Base-by-base conservation (phyloP, 2,113 vertebrate species). In the Holacanthus passer region DNA sequence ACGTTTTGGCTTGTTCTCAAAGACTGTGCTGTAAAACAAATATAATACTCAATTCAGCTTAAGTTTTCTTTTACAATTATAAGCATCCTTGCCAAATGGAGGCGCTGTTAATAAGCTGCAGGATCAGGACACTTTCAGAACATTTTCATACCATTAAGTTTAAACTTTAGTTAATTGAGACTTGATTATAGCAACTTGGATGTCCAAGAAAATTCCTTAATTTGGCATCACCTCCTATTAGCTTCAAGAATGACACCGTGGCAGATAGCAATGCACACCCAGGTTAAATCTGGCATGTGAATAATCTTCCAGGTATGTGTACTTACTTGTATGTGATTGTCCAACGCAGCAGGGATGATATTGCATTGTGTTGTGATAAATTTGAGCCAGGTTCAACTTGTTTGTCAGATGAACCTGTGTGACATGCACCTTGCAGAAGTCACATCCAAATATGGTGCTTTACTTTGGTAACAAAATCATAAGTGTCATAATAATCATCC, bases 1-100 rank as follows among this genome's bases (percentile, higher is more conserved):
- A 75, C 55, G 41, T 37, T 64, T 56, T 73, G 52, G 62, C 62
- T 4, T 59, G 17, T 32, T 67, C 32, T 75, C 63, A 53, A 73
- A 79, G 43, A 47, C 22, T 22, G 53, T 35, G 24, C 50, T 27
- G 11, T 39, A 39, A 72, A 56, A 63, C 29, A 75, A 67, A 50
- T 9, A 29, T 2, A 47, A 35, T 5, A 53, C 9, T 78, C 32
- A 10, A 14, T 2, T 13, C 41, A 52, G 64, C 41, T 24, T 52
- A 19, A n/a, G 5, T 11, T 31, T 67, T 41, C 60, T 50, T 31
- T 68, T 43, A n/a, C 12, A 11, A 11, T 48, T 41, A 39, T 20
- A 73, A 22, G 16, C 4, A 24, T 58, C 41, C 4, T 31, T 59
- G 14, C 35, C 41, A 80, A 63, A 50, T 37, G 17, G 13, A 71